Evolutionary conservation across 1,140 invertebrate species (phyloP).

Genomic region (Rhopalosiphum maidis): DNA sequence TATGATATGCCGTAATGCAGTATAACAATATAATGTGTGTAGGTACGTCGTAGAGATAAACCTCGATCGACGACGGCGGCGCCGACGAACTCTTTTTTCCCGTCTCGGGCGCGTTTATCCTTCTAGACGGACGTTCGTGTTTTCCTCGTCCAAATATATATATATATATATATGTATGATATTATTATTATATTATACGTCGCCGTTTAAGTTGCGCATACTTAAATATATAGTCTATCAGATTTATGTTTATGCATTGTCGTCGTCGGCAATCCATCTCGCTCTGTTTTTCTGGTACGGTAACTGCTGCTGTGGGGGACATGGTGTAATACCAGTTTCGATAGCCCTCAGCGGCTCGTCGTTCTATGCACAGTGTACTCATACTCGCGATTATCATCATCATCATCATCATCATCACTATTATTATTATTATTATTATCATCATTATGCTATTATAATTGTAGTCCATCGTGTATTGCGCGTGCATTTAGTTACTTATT

Average conservation of each 20-base stretch:
- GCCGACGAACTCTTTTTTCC: background rate
- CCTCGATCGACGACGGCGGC: background rate
- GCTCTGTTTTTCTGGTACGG: background rate
- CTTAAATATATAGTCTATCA: background rate
- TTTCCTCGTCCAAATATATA: background rate
- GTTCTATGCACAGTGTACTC: background rate
- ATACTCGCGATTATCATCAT: background rate
- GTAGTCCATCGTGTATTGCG: background rate
- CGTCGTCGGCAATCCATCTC: background rate
- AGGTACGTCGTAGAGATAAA: background rate
- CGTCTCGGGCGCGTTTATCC: background rate
- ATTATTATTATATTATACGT: background rate
- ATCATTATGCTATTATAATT: background rate
- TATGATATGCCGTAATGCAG: no score
- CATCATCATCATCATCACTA: background rate
- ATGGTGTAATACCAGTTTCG: constrained; percentile 35
- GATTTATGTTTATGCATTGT: background rate
- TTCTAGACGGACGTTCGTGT: background rate
- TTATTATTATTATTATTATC: background rate
- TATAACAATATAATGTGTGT: no score
- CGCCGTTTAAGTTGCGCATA: background rate
- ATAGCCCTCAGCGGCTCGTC: constrained; percentile 24
- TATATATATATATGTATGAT: no score
- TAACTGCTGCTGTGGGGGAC: background rate
- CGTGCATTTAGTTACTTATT: background rate